These are phyloP conservation scores for Lucilia cuprina DNA, from an alignment of 1,140 invertebrate species.

Conservation along the genomic window DNA sequence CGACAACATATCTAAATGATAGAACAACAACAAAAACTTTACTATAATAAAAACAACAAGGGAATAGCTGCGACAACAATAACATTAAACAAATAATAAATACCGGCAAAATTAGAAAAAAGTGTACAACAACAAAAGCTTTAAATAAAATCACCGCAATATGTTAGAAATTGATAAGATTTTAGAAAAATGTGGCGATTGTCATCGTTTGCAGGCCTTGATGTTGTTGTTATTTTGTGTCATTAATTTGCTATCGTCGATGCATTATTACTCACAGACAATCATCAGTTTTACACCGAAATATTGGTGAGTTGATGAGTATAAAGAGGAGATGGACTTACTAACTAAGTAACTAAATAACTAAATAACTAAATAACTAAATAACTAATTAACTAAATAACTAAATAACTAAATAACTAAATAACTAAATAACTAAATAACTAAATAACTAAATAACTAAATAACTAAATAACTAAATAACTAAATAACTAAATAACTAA, in stretches of 20 bases:
- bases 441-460: too few relatives aligned
- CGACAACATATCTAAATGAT: too few relatives aligned
- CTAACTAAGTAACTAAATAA: not conserved
- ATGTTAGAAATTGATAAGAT: slow-evolving; percentile 43
- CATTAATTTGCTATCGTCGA: slow-evolving; percentile 63
- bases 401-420: too few relatives aligned
- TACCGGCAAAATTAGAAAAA: not conserved
- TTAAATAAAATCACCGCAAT: not conserved
- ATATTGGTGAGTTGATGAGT: slow-evolving; percentile 60
- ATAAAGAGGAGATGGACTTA: not conserved
- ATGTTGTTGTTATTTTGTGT: slow-evolving; percentile 65
- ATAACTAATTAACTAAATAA: too few relatives aligned
- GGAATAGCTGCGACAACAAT: not conserved
- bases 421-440: too few relatives aligned
- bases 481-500: too few relatives aligned
- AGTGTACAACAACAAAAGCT: slow-evolving; percentile 39
- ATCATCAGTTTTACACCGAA: slow-evolving; percentile 63
- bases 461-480: too few relatives aligned
- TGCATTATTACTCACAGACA: slow-evolving; percentile 65
- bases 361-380: too few relatives aligned
- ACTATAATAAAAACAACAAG: not conserved
- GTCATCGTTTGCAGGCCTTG: slow-evolving; percentile 66
- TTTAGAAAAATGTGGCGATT: slow-evolving; percentile 64
- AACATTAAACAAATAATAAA: not conserved
- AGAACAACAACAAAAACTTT: not conserved